Percentiles rank a stretch among this genome's conserved stretches.
Conservation (phyloP, 2,113 vertebrate genomes). For the Rhegmatorhina hoffmannsi region DNA sequence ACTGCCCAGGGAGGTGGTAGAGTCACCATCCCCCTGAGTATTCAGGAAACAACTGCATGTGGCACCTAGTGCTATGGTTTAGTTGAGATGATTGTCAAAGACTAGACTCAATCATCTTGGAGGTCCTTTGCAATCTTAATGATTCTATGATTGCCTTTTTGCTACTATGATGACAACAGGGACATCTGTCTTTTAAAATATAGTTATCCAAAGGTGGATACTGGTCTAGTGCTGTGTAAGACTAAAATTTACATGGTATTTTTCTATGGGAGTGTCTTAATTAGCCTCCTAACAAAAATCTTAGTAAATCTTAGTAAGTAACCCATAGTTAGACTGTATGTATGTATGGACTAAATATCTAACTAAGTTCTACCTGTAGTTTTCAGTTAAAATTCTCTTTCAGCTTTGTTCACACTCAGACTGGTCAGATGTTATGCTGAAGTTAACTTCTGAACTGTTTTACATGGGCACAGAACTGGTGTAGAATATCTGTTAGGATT, state of each 20-base stretch:
- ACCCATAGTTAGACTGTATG: not conserved
- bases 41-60: not conserved
- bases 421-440: not conserved
- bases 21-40: not conserved
- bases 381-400: not conserved
- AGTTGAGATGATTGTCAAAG: not conserved
- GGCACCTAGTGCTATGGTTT: not conserved
- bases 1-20: not conserved
- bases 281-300: not conserved
- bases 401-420: not conserved
- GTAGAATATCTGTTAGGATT: not conserved
- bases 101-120: accelerated
- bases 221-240: not conserved
- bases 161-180: not conserved
- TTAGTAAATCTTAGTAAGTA: not conserved
- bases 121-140: not conserved
- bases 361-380: not conserved
- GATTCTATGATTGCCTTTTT: not conserved
- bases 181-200: not conserved
- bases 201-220: not conserved
- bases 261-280: not conserved
- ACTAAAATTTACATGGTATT: not conserved
- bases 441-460: not conserved
- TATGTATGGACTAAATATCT: not conserved
- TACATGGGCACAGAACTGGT: not conserved